Percentiles rank a stretch among this genome's conserved stretches.
These are phyloP conservation scores for Sapajus apella DNA, from an alignment of 2,113 vertebrate species.

Conservation along the genomic window DNA sequence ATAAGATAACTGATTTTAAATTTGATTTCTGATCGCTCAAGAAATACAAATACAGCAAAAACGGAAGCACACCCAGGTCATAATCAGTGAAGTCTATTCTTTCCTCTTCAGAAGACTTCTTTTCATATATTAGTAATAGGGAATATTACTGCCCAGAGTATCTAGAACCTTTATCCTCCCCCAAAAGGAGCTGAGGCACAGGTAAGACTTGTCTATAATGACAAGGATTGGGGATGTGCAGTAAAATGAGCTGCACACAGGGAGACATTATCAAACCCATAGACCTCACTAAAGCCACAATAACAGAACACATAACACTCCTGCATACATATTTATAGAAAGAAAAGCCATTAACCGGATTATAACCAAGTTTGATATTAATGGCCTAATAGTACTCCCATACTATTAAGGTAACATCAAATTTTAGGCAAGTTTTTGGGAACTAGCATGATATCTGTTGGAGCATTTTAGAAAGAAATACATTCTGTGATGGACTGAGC, in stretches of 20 bases:
- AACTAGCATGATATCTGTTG: not conserved
- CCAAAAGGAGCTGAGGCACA: not conserved
- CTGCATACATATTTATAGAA: not conserved
- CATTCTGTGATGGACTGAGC: not conserved
- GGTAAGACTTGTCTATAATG: not conserved
- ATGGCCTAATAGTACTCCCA: not conserved
- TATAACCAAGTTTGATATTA: constrained; percentile 23
- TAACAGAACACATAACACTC: constrained; percentile 16
- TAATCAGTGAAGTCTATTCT: not conserved
- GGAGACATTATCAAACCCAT: not conserved
- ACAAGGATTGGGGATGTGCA: not conserved
- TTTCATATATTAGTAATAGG: not conserved
- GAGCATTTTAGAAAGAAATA: constrained; percentile 15
- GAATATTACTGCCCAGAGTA: not conserved
- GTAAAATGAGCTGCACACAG: not conserved
- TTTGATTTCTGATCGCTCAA: not conserved
- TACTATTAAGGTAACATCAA: not conserved
- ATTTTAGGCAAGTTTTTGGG: not conserved
- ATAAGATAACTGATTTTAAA: not conserved
- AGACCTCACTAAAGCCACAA: constrained; percentile 37
- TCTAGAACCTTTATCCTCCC: not conserved
- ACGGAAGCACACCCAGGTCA: not conserved
- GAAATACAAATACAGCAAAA: not conserved
- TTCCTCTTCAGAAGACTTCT: not conserved
- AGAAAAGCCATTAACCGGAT: constrained; percentile 13